Conservation (phyloP, 1,140 invertebrate species). For the Drosophila aff. region DNA sequence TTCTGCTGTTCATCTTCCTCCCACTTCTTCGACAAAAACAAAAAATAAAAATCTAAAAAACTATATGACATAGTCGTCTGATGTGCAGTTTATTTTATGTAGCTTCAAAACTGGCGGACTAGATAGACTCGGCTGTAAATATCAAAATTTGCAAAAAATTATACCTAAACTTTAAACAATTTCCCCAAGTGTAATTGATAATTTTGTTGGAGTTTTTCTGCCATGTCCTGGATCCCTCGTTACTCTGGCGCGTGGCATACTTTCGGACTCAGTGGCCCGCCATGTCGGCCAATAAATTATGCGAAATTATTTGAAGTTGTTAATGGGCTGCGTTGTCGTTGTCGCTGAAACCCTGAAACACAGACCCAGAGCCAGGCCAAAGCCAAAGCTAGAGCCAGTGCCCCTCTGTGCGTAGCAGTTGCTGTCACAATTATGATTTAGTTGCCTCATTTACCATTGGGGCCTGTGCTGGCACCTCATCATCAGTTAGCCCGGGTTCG, state of each 20-base stretch:
- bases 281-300: slow-evolving; percentile 75
- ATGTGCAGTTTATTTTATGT: too few species aligned
- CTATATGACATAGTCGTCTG: too few species aligned
- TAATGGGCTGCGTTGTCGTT: slow-evolving; percentile 55
- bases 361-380: not conserved
- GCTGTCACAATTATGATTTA: slow-evolving; percentile 74
- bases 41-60: too few species aligned
- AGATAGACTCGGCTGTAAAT: too few species aligned
- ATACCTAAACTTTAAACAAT: not conserved
- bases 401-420: slow-evolving; percentile 53
- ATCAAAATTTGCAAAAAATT: too few species aligned
- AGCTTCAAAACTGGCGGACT: too few species aligned
- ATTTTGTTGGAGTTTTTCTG: slow-evolving; percentile 25
- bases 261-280: slow-evolving; percentile 48
- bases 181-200: slow-evolving; percentile 33
- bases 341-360: slow-evolving; percentile 17
- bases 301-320: slow-evolving; percentile 73
- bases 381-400: not conserved
- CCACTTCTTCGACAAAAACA: too few species aligned
- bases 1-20: too few species aligned
- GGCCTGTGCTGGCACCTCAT: slow-evolving; percentile 4
- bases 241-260: slow-evolving; percentile 44
- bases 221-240: slow-evolving; percentile 20
- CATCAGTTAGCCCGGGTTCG: slow-evolving; percentile 10
- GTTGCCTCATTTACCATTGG: slow-evolving; percentile 60